Evolutionary conservation across 1,140 invertebrate species (phyloP), one percentile per base, ranked within the genome.

Genomic region (Geopemphigus sp.): DNA sequence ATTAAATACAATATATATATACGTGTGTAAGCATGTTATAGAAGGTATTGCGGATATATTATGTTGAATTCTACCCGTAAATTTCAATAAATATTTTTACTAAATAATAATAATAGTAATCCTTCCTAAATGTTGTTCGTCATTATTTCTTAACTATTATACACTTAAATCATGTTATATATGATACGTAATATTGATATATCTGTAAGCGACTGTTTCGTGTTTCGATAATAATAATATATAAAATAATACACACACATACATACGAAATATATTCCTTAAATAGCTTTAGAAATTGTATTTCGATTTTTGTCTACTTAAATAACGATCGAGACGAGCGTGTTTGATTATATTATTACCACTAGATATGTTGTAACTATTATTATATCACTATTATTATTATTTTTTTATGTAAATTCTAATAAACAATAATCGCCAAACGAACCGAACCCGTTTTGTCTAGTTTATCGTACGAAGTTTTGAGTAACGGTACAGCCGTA

Each of bases 231-330:
- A 66, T 45, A 66, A 45, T 45, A 0, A 14, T 66, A 22, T 45
- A 14, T 14, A 22, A 45, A 66, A 3, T 17, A 45, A 10, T 45
- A 45, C 39, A 45, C n/a, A n/a, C n/a, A n/a, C n/a, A n/a, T n/a
- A n/a, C n/a, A 66, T n/a, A 45, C 32, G 39, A 66, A 50, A n/a
- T 22, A n/a, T n/a, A 64, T 61, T 61, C 17, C 8, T 39, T 39
- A 63, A 64, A 22, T 66, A 66, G 63, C 10, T 66, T 45, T 66
- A 66, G 32, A 39, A 45, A 66, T 26, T 26, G 45, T 50, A 50
- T 50, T 50, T 50, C 26, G 22, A 50, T 68, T 50, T 24, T 68
- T 47, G 22, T 45, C 39, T 68, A 50, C 45, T 68, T 68, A 68
- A 50, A 68, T 50, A 47, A 15, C 57, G 17, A 15, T 26, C 14